Evolutionary conservation across 2,797 vertebrate genomes (phyloP), one percentile per base, ranked within the genome.

Genomic region (Anguilla marmorata): DNA sequence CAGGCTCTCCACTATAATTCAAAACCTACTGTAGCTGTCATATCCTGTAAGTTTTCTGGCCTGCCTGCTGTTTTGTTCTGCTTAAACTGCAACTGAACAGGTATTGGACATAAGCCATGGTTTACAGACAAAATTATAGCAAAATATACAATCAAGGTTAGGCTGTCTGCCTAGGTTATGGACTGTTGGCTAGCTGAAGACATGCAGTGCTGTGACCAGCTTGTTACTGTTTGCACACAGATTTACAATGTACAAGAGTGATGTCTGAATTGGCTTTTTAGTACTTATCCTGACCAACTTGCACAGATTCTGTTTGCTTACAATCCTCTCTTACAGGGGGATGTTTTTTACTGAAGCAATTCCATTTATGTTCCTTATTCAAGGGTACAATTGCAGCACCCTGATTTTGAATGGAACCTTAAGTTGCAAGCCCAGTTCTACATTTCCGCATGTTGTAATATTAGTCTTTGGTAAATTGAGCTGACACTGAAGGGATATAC

Each of bases 11-110:
- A 24, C 19, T 45, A 63, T 74, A 88, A 88, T 52, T 1, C 24
- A 84, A 85, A 85, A 88, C 50, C 33, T 24, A 76, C 6, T 74
- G 82, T 88, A 30, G 82, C 50, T 4, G 27, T 85, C 3, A 12
- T 54, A 24, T 1, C 6, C n/a, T 58, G n/a, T 58, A 58, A 37
- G 6, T 16, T 21, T 14, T 16, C 69, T 6, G 4, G 63, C 27
- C 63, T 8, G 14, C 63, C n/a, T 69, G n/a, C 63, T 69, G 14
- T 69, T 69, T n/a, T 69, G 63, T 69, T 7, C 63, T 69, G 24
- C 56, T 69, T n/a, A 27, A n/a, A 69, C n/a, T 69, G 63, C 3
- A 27, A 63, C 60, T 63, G 60, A 19, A 63, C 27, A 27, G 72
- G 63, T 69, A 5, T 76, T 16, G 19, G 8, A 37, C 69, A 19